Evolutionary conservation across 1,140 invertebrate species (phyloP), one percentile per base, ranked within the genome.

Genomic region (Plodia interpunctella): DNA sequence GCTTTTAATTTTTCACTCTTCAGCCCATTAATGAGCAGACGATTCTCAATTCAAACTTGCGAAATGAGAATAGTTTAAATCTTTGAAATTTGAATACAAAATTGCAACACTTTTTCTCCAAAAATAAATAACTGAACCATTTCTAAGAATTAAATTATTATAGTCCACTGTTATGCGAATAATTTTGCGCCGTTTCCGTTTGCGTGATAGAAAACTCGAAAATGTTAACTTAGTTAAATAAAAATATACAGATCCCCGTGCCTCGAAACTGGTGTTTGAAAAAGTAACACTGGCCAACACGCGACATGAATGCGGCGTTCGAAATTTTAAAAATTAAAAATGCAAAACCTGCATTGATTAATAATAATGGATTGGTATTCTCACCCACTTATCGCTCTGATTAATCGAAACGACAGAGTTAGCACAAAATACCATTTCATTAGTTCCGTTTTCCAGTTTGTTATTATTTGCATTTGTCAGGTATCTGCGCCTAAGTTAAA

Each of bases 1-100:
- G 63, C 61, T 72, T 69, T 73, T 72, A 76, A 70, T 73, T 68
- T 70, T 73, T 69, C 66, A 65, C 59, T 68, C 59, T 55, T 56
- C 57, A 25, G 35, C 49, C 50, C 44, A 50, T 64, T 71, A 71
- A 71, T 66, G 63, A 68, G 60, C 55, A 49, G 28, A 53, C 21
- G 54, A 51, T 35, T 55, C 59, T 61, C 44, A 51, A 52, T 44
- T 60, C 50, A 53, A 8, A 25, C 10, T 25, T 25, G 19, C 49
- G 49, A 51, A 13, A 51, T 53, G 51, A 53, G 51, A 57, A 50
- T 30, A 15, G 25, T 58, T 58, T 44, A 38, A 54, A 58, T 25
- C 15, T 57, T 49, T n/a, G 28, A 56, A 56, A 56, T 52, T 18
- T 15, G 35, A 52, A 57, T 32, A 5, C 25, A 53, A 58, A 32